Evolutionary conservation across 1,140 invertebrate genomes (phyloP).

Genomic region (Drosophila lini): DNA sequence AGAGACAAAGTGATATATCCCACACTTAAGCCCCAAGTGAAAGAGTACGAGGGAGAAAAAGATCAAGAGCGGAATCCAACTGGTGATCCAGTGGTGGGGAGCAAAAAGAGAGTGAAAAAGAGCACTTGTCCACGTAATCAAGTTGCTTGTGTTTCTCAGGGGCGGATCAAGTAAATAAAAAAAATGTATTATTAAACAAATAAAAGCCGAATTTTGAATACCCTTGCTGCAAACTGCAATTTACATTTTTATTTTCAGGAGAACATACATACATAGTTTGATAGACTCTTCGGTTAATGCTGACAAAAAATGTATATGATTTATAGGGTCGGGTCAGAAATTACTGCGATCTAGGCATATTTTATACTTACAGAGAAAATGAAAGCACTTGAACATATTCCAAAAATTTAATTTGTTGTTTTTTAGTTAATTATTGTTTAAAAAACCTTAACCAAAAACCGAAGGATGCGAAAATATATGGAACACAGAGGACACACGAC

Average conservation of each 20-base stretch:
- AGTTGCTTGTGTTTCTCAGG: conserved; percentile 38
- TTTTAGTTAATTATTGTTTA: conserved; percentile 4
- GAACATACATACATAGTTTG: too few relatives aligned
- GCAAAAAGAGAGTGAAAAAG: conserved; percentile 6
- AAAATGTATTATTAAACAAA: too few relatives aligned
- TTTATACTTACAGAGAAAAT: conserved; percentile 4
- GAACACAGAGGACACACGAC: conserved; percentile 62
- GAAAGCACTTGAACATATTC: conserved; percentile 1
- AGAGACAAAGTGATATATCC: neutral
- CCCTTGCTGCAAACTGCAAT: neutral
- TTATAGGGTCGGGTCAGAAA: too few relatives aligned
- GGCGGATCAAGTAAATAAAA: conserved; percentile 28
- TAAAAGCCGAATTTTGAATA: neutral
- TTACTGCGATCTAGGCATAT: too few relatives aligned
- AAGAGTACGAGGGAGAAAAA: conserved; percentile 8
- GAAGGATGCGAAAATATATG: conserved; percentile 53
- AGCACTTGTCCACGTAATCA: conserved; percentile 75
- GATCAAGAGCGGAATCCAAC: conserved; percentile 8
- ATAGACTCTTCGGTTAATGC: too few relatives aligned
- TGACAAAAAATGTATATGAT: too few relatives aligned
- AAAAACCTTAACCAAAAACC: conserved; percentile 42
- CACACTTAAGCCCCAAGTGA: neutral
- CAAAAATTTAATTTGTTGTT: conserved; percentile 8
- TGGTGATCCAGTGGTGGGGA: neutral
- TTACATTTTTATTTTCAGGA: too few relatives aligned